phyloP scores from a whole-genome alignment of 2,113 vertebrate genomes.

The Eclectus roratus region DNA sequence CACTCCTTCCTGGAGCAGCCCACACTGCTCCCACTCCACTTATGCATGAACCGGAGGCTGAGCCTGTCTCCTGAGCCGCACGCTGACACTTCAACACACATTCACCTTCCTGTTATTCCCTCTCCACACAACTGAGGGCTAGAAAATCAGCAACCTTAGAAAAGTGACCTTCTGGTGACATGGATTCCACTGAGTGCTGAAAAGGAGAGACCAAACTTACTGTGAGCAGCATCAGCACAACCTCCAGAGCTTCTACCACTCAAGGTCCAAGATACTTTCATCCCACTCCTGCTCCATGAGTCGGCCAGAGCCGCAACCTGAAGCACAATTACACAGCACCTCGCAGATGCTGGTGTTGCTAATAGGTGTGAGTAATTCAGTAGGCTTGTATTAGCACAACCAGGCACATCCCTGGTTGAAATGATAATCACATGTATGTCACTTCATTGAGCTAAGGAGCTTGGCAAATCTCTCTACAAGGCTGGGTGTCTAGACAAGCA shows the following conservation, averaged over 20 bases:
- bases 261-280: neutral
- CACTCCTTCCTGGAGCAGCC: neutral
- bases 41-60: neutral
- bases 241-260: neutral
- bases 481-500: constrained; percentile 68
- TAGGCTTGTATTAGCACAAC: neutral
- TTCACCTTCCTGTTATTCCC: neutral
- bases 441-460: constrained; percentile 35
- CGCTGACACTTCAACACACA: neutral
- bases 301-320: neutral
- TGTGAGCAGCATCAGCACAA: neutral
- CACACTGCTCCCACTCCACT: neutral
- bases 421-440: constrained; percentile 61
- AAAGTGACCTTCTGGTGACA: neutral
- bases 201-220: neutral
- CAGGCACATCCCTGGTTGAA: constrained; percentile 34
- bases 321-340: neutral
- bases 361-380: neutral
- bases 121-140: neutral
- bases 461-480: constrained; percentile 45
- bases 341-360: neutral
- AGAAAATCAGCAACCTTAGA: neutral
- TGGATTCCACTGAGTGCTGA: rapidly evolving
- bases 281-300: neutral
- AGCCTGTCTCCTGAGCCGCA: neutral